These are phyloP conservation scores for Leptinotarsa tumamoca DNA, from an alignment of 2,888 invertebrate genomes.

Conservation along the genomic window DNA sequence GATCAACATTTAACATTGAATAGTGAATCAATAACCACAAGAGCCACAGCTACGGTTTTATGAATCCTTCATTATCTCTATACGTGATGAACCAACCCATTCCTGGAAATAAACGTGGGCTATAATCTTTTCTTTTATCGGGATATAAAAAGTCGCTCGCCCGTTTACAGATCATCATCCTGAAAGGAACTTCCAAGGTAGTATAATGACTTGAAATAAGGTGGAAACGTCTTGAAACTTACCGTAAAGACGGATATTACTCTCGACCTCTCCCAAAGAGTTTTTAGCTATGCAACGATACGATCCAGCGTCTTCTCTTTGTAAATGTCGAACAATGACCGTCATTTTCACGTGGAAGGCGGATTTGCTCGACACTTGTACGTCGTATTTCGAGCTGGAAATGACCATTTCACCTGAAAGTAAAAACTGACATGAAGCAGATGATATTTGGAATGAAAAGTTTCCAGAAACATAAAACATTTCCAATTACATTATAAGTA, in stretches of 20 bases:
- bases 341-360: constrained; percentile 87
- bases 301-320: constrained; percentile 81
- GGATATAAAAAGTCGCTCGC: constrained; percentile 27
- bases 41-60: constrained; percentile 37
- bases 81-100: constrained; percentile 36
- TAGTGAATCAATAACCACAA: not conserved
- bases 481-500: no score
- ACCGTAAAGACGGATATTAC: constrained; percentile 89
- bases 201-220: constrained; percentile 26
- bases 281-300: constrained; percentile 90
- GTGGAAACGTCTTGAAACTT: constrained; percentile 60
- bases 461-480: no score
- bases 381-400: constrained; percentile 83
- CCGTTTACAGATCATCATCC: constrained; percentile 25
- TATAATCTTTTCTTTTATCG: constrained; percentile 33
- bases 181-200: constrained; percentile 30
- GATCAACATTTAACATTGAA: not conserved
- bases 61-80: constrained; percentile 41
- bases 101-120: constrained; percentile 12
- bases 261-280: constrained; percentile 88
- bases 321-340: constrained; percentile 80
- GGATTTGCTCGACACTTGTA: constrained; percentile 77
- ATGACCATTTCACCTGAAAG: constrained; percentile 85
- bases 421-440: constrained; percentile 39
- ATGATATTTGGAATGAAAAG: not conserved